Percentiles rank a stretch among this genome's conserved stretches.
These are phyloP conservation scores for Caenorhabditis doughertyi DNA, from an alignment of 2,888 invertebrate species.

Conservation along the genomic window DNA sequence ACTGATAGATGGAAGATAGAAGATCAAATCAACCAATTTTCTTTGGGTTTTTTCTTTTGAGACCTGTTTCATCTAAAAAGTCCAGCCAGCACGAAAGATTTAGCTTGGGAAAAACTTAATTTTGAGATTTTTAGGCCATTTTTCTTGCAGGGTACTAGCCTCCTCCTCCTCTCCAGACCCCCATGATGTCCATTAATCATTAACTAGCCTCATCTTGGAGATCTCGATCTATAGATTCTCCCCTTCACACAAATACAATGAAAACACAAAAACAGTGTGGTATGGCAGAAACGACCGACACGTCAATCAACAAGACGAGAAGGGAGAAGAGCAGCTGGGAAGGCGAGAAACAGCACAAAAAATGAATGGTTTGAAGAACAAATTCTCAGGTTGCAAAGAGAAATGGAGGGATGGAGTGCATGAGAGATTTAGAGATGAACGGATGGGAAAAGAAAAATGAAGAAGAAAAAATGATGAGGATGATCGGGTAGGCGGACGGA, in stretches of 20 bases:
- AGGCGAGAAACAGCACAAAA: conserved; percentile 35
- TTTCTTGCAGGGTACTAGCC: too few species aligned
- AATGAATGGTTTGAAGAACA: conserved; percentile 23
- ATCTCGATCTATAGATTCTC: too few species aligned
- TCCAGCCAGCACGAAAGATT: too few species aligned
- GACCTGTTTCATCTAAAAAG: too few species aligned
- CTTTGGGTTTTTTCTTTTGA: too few species aligned
- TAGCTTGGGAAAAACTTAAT: too few species aligned
- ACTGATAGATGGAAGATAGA: conserved; percentile 1
- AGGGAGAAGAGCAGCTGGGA: background rate
- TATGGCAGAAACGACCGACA: background rate
- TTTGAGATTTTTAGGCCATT: too few species aligned
- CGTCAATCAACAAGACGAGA: conserved; percentile 36
- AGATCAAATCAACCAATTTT: too few species aligned
- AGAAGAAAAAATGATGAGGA: too few species aligned
- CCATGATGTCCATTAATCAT: conserved; percentile 20
- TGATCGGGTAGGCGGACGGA: conserved; percentile 32
- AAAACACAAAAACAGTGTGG: too few species aligned
- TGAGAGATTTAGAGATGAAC: conserved; percentile 26
- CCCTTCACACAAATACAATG: too few species aligned
- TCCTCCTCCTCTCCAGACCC: background rate
- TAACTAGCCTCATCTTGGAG: too few species aligned
- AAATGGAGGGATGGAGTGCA: conserved; percentile 36
- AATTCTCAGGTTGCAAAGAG: conserved; percentile 29
- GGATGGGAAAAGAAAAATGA: conserved; percentile 13